Conservation (phyloP, 2,888 invertebrate species). For the Proisotoma minuta region DNA sequence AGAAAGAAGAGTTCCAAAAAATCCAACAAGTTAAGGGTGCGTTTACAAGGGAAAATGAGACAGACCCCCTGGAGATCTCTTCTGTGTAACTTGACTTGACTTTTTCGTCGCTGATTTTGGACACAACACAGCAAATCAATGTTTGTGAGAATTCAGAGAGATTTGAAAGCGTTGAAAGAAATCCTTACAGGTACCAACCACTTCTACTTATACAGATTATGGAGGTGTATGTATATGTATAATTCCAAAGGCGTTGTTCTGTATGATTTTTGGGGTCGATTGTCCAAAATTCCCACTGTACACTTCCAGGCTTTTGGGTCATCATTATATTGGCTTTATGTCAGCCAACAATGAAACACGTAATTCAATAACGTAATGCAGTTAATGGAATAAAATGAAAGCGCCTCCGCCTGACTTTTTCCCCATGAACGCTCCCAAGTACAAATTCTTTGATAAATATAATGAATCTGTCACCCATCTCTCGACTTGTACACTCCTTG, state of each 20-base stretch:
- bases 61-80: slow-evolving; percentile 25
- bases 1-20: neutral
- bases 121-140: slow-evolving; percentile 16
- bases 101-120: slow-evolving; percentile 34
- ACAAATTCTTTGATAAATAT: neutral
- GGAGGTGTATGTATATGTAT: neutral
- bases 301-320: slow-evolving; percentile 7
- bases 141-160: neutral
- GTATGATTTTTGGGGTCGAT: slow-evolving; percentile 22
- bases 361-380: neutral
- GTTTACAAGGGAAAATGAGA: slow-evolving; percentile 12
- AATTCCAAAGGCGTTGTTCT: slow-evolving; percentile 5
- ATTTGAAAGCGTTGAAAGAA: neutral
- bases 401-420: slow-evolving; percentile 17
- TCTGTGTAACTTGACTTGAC: slow-evolving; percentile 13
- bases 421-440: neutral
- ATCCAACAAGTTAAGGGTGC: neutral
- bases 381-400: neutral
- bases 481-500: slow-evolving; percentile 25
- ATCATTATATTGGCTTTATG: slow-evolving; percentile 2
- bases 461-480: slow-evolving; percentile 18
- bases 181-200: neutral
- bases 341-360: slow-evolving; percentile 1
- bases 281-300: slow-evolving; percentile 21
- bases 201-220: too few species aligned